Conservation (phyloP, 2,888 invertebrate genomes). For the Erebia epiphron region DNA sequence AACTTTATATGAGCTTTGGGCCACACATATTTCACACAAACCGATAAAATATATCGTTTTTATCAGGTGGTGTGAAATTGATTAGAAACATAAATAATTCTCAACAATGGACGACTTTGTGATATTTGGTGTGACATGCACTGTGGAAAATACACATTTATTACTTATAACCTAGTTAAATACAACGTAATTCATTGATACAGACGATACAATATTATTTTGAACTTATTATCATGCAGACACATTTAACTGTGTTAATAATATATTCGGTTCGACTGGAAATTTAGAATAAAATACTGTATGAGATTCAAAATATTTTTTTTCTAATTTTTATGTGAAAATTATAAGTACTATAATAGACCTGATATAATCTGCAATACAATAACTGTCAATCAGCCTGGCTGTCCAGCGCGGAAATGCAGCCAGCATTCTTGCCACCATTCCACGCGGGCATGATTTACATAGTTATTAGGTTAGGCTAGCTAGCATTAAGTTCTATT, state of each 20-base stretch:
- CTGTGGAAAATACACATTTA: slow-evolving; percentile 65
- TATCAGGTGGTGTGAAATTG: slow-evolving; percentile 60
- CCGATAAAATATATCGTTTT: slow-evolving; percentile 32
- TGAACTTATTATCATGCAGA: slow-evolving; percentile 55
- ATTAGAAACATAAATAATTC: slow-evolving; percentile 61
- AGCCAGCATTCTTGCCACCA: no score
- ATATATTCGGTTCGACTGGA: slow-evolving; percentile 53
- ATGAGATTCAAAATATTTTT: not conserved
- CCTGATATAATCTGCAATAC: no score
- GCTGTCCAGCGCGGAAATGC: no score
- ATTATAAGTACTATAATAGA: no score
- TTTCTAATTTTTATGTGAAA: no score
- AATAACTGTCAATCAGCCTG: no score
- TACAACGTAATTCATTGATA: slow-evolving; percentile 31
- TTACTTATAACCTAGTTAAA: slow-evolving; percentile 41
- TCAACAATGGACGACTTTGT: slow-evolving; percentile 68
- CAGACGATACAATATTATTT: slow-evolving; percentile 32
- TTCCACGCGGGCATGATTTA: no score
- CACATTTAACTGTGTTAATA: slow-evolving; percentile 28
- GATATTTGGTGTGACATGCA: slow-evolving; percentile 78
- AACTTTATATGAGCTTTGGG: not conserved
- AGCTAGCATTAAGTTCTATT: no score
- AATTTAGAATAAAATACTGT: slow-evolving; percentile 42
- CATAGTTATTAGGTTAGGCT: no score
- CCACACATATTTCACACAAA: slow-evolving; percentile 59